Evolutionary conservation across 2,113 vertebrate species (phyloP), one percentile per base, ranked within the genome.

Genomic region (Microcebus lehilahytsara): DNA sequence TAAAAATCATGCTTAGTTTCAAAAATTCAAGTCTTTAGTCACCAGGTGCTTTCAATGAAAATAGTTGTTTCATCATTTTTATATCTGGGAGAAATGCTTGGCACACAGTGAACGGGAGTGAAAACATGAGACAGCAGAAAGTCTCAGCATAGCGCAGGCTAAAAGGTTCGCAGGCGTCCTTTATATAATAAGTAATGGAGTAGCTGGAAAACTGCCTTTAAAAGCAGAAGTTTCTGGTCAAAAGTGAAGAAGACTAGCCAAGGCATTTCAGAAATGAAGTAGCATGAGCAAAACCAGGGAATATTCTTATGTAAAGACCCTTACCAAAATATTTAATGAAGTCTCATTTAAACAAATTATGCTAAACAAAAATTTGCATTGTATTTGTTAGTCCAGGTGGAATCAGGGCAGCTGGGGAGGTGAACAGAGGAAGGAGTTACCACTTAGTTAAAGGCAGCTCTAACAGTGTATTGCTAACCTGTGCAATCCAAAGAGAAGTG

Each of bases 81-180:
- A 17, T 42, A 85, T 89, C 49, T 95, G 75, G 77, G 85, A 95
- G 77, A 92, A 95, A 66, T 4, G 23, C 51, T 85, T 97, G 96
- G 96, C 92, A 66, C n/a, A 7, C 0, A 25, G 51, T 8, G 67
- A 93, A 53, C 77, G 84, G 79, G 46, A 93, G 69, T 20, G 42
- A 96, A 96, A 96, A 72, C 89, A 92, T 96, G 96, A 98, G 88
- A 72, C 94, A 97, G 97, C 96, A 97, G 79, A 96, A 97, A 87
- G 32, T 88, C 79, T 75, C 53, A 42, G 86, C 37, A 75, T 75
- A 27, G 49, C 1, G 19, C 66, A 58, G 64, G 51, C 84, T 83
- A 11, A 96, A 95, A 97, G 23, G 69, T 25, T 85, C 0, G 0
- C 34, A 62, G 89, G 88, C 94, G 64, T 80, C 46, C 78, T 95